Percentiles rank a stretch among this genome's conserved stretches.
Conservation (phyloP, 2,888 invertebrate species). For the Drosophila neotestacea region DNA sequence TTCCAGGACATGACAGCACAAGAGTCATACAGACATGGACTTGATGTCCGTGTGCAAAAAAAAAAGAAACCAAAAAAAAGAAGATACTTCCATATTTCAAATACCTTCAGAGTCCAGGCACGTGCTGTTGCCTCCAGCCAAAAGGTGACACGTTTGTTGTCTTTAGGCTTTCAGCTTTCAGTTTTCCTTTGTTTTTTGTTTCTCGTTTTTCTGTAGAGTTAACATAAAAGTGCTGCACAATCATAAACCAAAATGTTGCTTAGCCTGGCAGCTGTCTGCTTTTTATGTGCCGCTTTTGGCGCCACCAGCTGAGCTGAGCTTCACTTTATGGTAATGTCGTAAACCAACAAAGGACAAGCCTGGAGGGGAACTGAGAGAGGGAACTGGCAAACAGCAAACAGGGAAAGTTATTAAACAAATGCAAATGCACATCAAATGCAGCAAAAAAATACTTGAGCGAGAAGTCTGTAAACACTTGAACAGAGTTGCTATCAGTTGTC, state of each 20-base stretch:
- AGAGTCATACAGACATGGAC: conserved; percentile 5
- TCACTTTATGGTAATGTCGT: conserved; percentile 36
- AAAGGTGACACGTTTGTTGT: conserved; percentile 53
- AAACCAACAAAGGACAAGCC: background rate
- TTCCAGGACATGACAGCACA: conserved; percentile 22
- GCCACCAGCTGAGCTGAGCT: conserved; percentile 40
- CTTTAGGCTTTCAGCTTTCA: conserved; percentile 18
- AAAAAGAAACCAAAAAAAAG: background rate
- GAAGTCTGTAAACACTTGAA: conserved; percentile 8
- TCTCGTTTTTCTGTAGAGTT: conserved; percentile 32
- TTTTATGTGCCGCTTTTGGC: conserved; percentile 45
- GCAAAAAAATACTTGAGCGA: conserved; percentile 9
- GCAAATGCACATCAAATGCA: conserved; percentile 62
- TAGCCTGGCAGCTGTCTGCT: conserved; percentile 69
- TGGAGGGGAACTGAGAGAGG: background rate
- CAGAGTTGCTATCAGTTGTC: conserved; percentile 8
- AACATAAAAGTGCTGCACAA: conserved; percentile 55
- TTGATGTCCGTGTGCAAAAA: conserved; percentile 8
- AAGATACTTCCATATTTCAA: conserved; percentile 35
- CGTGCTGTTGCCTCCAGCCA: conserved; percentile 50
- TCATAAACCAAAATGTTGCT: conserved; percentile 70
- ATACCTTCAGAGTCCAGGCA: conserved; percentile 35
- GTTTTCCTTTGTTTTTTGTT: conserved; percentile 1
- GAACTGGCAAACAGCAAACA: conserved; percentile 7
- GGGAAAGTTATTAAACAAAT: conserved; percentile 42